Evolutionary conservation across 2,797 vertebrate species (phyloP), one percentile per base, ranked within the genome.

Genomic region (Mus minutoides): DNA sequence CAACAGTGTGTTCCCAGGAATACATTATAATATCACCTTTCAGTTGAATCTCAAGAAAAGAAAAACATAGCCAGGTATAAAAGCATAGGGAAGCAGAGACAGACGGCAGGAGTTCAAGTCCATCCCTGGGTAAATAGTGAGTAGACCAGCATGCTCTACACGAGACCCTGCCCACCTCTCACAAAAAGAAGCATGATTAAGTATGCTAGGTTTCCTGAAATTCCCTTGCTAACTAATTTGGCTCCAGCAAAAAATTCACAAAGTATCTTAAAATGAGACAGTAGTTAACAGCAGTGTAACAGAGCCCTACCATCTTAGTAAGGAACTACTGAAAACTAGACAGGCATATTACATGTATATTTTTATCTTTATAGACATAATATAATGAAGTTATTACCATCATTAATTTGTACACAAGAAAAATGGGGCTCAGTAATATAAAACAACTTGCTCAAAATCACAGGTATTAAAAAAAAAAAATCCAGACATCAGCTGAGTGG

Each of bases 191-290:
- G 22, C 21, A 93, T 80, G 64, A 77, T 52, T 83, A 94, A 54
- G 14, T 2, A 79, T 34, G 82, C 34, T 98, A 96, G n/a, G 73
- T 46, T 93, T 92, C 77, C 86, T 73, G 22, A 43, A 94, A 43
- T 49, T 90, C 37, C 31, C 64, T 73, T 96, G 87, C 43, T 73
- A 91, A 89, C 40, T 84, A 91, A 95, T 64, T 73, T 96, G 84
- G 14, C 77, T 94, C 52, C 34, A 69, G 37, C 43, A 77, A 85
- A 90, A 56, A 67, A 77, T 62, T 29, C 11, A 80, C 14, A 95
- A 96, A 29, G 13, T 22, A 79, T 56, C 83, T 52, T 90, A 88
- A 56, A 77, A 86, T 26, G 88, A 78, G 43, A 79, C 9, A 40
- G 62, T 67, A 58, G 40, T 29, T 37, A 49, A 64, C 52, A 91